These are phyloP conservation scores for Cairina moschata DNA, from an alignment of 2,113 vertebrate genomes.

Conservation along the genomic window DNA sequence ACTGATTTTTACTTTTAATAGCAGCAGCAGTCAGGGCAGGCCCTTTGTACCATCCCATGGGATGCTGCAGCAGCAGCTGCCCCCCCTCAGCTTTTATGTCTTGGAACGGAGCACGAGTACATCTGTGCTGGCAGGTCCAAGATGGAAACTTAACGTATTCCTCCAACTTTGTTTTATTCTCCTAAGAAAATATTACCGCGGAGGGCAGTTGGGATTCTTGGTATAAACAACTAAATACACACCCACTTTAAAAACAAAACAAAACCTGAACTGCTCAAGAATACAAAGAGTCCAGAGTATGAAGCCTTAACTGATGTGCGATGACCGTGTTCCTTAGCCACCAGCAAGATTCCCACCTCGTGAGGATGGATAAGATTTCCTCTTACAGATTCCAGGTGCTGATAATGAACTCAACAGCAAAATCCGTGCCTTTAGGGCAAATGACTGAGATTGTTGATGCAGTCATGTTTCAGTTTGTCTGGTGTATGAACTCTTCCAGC, in stretches of 20 bases:
- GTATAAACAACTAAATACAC: background rate
- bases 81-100: background rate
- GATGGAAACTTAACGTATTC: background rate
- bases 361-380: background rate
- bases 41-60: background rate
- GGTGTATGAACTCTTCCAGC: background rate
- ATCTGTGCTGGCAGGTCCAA: background rate
- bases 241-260: background rate
- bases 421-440: background rate
- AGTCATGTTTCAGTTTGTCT: background rate
- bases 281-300: background rate
- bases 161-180: background rate
- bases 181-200: background rate
- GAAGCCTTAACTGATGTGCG: background rate
- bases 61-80: conserved; percentile 2
- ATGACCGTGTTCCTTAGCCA: background rate
- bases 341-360: background rate
- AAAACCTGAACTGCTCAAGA: background rate
- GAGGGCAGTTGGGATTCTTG: background rate
- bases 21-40: background rate
- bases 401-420: background rate
- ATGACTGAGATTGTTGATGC: background rate
- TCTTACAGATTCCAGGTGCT: background rate
- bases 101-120: background rate
- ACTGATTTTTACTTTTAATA: background rate